Percentiles rank a stretch among this genome's conserved stretches.
Conservation (phyloP, 1,140 invertebrate genomes). For the Apocrypta bakeri region DNA sequence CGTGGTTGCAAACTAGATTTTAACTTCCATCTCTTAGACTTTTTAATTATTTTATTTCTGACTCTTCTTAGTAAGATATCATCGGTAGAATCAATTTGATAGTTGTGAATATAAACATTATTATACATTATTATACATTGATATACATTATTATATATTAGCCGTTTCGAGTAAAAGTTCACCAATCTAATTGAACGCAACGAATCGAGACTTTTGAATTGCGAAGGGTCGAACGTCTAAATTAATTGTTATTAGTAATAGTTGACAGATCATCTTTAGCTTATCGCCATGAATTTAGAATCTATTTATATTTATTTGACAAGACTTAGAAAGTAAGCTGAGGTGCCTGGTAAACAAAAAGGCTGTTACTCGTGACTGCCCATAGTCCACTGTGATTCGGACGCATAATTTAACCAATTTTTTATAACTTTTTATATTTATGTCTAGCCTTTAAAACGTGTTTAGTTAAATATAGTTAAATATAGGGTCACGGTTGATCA, state of each 20-base stretch:
- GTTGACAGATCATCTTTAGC: conserved; percentile 12
- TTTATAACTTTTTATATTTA: conserved; percentile 31
- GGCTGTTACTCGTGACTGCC: conserved; percentile 58
- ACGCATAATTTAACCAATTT: conserved; percentile 59
- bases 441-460: neutral
- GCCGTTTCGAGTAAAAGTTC: neutral
- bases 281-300: conserved; percentile 32
- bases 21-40: conserved; percentile 48
- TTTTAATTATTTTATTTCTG: conserved; percentile 43
- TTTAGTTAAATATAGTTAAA: neutral
- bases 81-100: neutral
- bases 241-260: conserved; percentile 24
- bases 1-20: conserved; percentile 61
- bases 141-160: no score
- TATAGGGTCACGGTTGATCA: neutral
- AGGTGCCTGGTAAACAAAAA: conserved; percentile 63
- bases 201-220: conserved; percentile 35
- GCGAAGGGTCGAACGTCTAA: conserved; percentile 10
- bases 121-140: no score
- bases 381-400: conserved; percentile 61
- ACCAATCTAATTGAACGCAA: neutral
- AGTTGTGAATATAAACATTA: neutral
- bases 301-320: conserved; percentile 66
- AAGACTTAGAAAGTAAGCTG: conserved; percentile 61
- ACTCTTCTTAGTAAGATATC: neutral